Evolutionary conservation across 2,888 invertebrate species (phyloP).

Genomic region (Rhagonycha lutea): DNA sequence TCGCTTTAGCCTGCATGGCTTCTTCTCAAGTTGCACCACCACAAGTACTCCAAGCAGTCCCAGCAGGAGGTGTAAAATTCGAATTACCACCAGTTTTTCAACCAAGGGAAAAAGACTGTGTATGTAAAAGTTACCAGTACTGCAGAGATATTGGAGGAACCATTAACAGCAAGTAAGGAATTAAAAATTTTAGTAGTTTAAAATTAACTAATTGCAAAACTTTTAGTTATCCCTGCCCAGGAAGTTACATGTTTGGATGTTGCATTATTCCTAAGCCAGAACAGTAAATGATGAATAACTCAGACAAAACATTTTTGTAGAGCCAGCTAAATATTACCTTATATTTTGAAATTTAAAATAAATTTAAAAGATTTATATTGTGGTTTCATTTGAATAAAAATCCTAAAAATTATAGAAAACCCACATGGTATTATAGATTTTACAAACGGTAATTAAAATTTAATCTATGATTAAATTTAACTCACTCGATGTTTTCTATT

Average conservation of each 20-base stretch:
- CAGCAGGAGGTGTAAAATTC: neutral
- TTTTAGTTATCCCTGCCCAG: neutral
- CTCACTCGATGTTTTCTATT: too few relatives aligned
- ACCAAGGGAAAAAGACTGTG: neutral
- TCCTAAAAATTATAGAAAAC: too few relatives aligned
- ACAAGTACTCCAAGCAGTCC: neutral
- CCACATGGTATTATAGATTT: too few relatives aligned
- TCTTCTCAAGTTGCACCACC: neutral
- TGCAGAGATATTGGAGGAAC: neutral
- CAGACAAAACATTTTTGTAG: neutral
- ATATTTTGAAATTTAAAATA: neutral
- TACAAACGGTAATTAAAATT: too few relatives aligned
- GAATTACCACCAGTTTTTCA: neutral
- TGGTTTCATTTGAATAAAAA: neutral
- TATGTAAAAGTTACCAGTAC: neutral
- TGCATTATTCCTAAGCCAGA: neutral
- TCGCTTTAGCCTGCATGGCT: neutral
- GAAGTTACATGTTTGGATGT: neutral
- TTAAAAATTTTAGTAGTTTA: neutral
- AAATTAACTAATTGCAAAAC: neutral
- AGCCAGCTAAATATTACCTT: neutral
- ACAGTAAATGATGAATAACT: neutral
- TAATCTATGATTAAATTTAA: too few relatives aligned
- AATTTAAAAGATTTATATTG: neutral
- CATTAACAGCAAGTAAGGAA: neutral